A percentile compares a stretch with the other conserved stretches of the same genome.
phyloP scores from a whole-genome alignment of 2,797 vertebrate species.

The Forpus xanthops region DNA sequence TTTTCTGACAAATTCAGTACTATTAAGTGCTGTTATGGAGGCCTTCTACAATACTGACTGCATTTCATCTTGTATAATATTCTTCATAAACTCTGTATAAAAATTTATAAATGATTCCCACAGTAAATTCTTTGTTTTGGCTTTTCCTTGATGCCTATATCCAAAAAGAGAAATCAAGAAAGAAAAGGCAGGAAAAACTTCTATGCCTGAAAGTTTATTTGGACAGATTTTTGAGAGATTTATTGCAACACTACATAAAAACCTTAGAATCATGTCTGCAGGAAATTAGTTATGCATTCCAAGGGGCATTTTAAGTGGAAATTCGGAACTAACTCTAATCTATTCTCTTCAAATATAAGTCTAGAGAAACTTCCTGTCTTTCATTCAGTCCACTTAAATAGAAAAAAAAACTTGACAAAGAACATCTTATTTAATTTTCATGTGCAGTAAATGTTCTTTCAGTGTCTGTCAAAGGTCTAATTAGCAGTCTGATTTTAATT shows the following conservation, averaged over 20 bases:
- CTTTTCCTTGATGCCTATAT: background rate
- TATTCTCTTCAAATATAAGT: conserved; percentile 11
- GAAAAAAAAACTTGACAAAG: conserved; percentile 15
- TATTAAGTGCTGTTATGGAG: background rate
- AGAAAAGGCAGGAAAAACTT: background rate
- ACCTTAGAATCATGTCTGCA: conserved; percentile 57
- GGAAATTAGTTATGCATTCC: conserved; percentile 72
- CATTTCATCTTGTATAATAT: background rate
- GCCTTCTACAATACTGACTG: background rate
- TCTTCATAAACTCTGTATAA: background rate
- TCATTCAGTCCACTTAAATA: background rate
- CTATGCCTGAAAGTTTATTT: conserved; percentile 18
- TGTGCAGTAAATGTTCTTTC: background rate
- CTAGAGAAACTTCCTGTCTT: conserved; percentile 36
- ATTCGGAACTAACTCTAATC: conserved; percentile 37
- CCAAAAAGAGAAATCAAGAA: background rate
- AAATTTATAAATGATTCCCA: background rate
- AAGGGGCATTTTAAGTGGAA: conserved; percentile 57
- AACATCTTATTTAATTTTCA: conserved; percentile 33
- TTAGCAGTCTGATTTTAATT: background rate
- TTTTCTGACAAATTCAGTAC: background rate
- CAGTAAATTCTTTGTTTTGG: background rate
- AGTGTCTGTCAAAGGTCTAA: background rate
- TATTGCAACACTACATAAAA: conserved; percentile 60
- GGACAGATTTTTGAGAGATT: conserved; percentile 45